Percentiles rank a stretch among this genome's conserved stretches.
phyloP scores from a whole-genome alignment of 2,113 vertebrate genomes.

The Manacus vitellinus region DNA sequence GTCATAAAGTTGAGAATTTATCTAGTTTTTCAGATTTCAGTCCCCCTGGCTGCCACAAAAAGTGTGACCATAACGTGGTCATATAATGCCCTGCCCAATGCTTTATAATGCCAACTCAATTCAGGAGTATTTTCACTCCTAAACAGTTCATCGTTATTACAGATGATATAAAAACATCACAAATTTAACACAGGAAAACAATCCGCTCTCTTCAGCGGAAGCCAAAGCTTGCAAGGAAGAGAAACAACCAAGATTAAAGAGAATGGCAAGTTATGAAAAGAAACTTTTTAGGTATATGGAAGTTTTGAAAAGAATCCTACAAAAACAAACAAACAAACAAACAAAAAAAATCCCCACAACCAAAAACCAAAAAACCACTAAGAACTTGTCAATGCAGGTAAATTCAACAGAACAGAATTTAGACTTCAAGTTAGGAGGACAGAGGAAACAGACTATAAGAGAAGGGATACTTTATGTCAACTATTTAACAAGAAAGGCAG shows the following conservation, averaged over 20 bases:
- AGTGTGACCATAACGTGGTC: not conserved
- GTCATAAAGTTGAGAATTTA: not conserved
- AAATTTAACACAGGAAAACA: not conserved
- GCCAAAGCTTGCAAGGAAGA: not conserved
- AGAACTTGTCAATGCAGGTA: not conserved
- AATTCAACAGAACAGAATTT: not conserved
- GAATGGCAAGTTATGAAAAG: not conserved
- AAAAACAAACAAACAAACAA: not conserved
- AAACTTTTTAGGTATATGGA: not conserved
- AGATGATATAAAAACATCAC: not conserved
- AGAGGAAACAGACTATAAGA: not conserved
- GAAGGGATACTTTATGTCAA: not conserved
- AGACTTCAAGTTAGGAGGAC: not conserved
- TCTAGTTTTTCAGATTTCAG: not conserved
- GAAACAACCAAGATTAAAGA: not conserved
- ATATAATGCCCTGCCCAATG: not conserved
- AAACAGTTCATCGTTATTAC: not conserved
- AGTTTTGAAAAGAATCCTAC: not conserved
- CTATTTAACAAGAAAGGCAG: not conserved
- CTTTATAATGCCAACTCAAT: not conserved
- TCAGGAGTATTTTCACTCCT: not conserved
- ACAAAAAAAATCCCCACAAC: not conserved
- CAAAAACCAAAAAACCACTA: not conserved
- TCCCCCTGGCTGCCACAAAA: not conserved
- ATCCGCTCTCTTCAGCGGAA: not conserved